Evolutionary conservation across 30 jellyfish, hydroid and myxozoan species (phyloP).

Genomic region (Pelagia noctiluca): DNA sequence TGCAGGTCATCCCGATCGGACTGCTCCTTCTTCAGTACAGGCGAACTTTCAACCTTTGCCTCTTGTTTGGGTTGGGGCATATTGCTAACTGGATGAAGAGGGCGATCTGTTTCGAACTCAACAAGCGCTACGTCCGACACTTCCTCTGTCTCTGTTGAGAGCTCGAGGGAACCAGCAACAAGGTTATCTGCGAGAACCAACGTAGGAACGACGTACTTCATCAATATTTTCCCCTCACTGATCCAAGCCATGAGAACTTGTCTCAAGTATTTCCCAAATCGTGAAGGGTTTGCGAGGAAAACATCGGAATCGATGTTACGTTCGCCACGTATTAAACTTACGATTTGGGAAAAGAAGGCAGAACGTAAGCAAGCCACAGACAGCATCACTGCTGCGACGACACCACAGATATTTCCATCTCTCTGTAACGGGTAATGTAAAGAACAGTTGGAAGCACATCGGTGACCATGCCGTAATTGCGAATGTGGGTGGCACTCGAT

Average conservation of each 20-base stretch:
- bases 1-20: not conserved
- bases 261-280: conserved; percentile 7
- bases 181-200: not conserved
- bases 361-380: conserved; percentile 9
- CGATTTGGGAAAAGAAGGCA: not conserved
- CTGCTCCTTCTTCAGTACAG: not conserved
- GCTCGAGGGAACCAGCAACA: not conserved
- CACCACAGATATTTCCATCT: not conserved
- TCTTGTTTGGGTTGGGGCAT: conserved; percentile 16
- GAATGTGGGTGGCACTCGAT: conserved; percentile 4
- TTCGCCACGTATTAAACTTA: not conserved
- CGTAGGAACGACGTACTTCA: not conserved
- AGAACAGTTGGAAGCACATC: conserved; percentile 16
- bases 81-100: no score
- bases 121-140: not conserved
- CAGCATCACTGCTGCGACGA: conserved; percentile 22
- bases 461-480: not conserved
- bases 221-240: not conserved
- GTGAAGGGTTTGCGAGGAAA: conserved; percentile 14
- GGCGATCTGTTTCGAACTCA: not conserved
- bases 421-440: conserved; percentile 22
- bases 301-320: not conserved
- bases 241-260: conserved; percentile 17
- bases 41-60: not conserved
- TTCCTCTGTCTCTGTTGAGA: not conserved